Percentiles rank a stretch among this genome's conserved stretches.
These are phyloP conservation scores for Cyprinus carpio DNA, from an alignment of 2,113 vertebrate genomes.

Conservation along the genomic window DNA sequence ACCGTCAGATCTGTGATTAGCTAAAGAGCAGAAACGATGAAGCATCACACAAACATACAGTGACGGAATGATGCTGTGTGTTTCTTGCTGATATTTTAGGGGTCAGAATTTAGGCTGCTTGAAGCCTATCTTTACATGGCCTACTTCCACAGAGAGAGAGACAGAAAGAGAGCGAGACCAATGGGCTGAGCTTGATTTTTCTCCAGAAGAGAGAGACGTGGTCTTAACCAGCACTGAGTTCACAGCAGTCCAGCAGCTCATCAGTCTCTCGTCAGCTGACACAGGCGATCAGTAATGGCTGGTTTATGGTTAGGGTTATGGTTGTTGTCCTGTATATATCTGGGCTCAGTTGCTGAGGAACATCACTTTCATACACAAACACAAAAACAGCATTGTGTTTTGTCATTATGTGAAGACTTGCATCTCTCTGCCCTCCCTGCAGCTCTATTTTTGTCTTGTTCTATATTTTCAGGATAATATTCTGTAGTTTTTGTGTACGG, in stretches of 20 bases:
- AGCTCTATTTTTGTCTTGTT: neutral
- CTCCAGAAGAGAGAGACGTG: neutral
- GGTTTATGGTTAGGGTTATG: too few species aligned
- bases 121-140: constrained; percentile 51
- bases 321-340: neutral
- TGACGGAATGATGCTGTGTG: neutral
- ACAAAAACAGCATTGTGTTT: neutral
- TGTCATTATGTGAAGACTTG: neutral
- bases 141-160: constrained; percentile 50
- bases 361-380: neutral
- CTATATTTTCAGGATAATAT: neutral
- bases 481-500: too few species aligned
- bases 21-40: constrained; percentile 13
- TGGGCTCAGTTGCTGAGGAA: neutral
- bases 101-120: constrained; percentile 50
- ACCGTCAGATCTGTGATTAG: constrained; percentile 54
- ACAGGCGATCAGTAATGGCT: too few species aligned
- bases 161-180: constrained; percentile 1
- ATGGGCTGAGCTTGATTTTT: neutral
- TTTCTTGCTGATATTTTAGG: constrained; percentile 39
- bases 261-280: too few species aligned
- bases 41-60: neutral
- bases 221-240: neutral
- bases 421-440: too few species aligned
- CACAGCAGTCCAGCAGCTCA: neutral